Evolutionary conservation across 2,113 vertebrate genomes (phyloP).

Genomic region (Psilopsiagon aurifrons): DNA sequence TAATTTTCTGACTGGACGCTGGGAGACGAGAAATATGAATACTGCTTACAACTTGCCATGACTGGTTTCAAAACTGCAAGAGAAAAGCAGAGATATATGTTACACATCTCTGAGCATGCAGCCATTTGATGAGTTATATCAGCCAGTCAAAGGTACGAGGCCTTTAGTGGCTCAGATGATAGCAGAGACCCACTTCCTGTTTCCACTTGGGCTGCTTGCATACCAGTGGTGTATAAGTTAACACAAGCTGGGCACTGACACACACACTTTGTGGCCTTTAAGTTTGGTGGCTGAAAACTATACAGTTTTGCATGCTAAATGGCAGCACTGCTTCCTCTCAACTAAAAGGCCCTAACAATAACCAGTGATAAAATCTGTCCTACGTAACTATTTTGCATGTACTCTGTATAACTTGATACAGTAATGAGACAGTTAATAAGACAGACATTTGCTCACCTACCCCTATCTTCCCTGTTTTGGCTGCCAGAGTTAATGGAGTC

Average conservation of each 20-base stretch:
- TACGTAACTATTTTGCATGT: not conserved
- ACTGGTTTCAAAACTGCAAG: not conserved
- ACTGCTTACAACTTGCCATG: not conserved
- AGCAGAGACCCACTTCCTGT: not conserved
- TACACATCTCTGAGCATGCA: not conserved
- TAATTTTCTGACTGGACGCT: not conserved
- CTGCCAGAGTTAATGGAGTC: conserved; percentile 89
- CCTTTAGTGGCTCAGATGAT: not conserved
- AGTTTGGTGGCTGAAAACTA: not conserved
- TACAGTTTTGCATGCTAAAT: not conserved
- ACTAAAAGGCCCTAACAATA: not conserved
- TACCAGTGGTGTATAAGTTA: not conserved
- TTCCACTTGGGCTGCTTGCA: not conserved
- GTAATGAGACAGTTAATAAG: not conserved
- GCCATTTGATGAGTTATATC: not conserved
- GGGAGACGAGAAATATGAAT: not conserved
- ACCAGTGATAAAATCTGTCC: not conserved
- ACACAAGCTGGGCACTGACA: not conserved
- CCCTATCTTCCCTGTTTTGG: conserved; percentile 90
- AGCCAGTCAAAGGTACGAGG: not conserved
- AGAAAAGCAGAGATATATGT: not conserved
- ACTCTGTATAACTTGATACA: not conserved
- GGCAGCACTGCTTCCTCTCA: not conserved
- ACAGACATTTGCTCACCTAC: conserved; percentile 62
- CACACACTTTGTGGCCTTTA: not conserved